Conservation (phyloP, 1,140 invertebrate genomes). For the Drosophila navojoa region DNA sequence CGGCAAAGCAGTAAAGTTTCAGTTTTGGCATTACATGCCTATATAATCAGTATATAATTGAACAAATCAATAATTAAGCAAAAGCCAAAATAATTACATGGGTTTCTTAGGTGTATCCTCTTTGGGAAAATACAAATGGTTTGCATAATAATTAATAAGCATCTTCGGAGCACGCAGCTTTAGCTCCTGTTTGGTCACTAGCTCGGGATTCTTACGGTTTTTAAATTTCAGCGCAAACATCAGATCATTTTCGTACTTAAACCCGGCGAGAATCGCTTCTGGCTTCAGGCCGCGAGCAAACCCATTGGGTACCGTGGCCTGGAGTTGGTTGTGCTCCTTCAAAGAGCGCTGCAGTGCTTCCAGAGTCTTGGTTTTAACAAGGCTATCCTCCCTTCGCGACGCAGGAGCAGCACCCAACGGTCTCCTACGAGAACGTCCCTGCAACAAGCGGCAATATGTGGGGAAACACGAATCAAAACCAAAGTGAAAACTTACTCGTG, state of each 20-base stretch:
- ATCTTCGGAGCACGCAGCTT: slow-evolving; percentile 8
- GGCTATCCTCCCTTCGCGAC: background rate
- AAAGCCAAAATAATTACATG: too few species aligned
- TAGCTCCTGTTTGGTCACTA: slow-evolving; percentile 2
- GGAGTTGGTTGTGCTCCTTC: background rate
- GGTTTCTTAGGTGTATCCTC: background rate
- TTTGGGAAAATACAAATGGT: background rate
- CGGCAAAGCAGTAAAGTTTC: too few species aligned
- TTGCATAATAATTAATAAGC: slow-evolving; percentile 9
- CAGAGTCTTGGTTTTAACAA: background rate
- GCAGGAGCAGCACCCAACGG: background rate
- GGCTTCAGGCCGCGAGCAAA: slow-evolving; percentile 19
- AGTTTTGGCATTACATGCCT: too few species aligned
- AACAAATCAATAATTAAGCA: too few species aligned
- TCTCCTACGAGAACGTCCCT: slow-evolving; percentile 23
- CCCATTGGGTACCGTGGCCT: slow-evolving; percentile 4
- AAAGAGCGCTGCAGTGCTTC: background rate
- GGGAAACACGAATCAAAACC: too few species aligned
- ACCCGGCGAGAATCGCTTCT: slow-evolving; percentile 6
- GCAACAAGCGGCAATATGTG: background rate
- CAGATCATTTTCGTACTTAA: background rate
- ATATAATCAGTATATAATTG: too few species aligned
- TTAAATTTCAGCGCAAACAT: slow-evolving; percentile 12
- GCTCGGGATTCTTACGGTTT: slow-evolving; percentile 18
- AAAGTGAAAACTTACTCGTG: too few species aligned